A percentile compares a stretch with the other conserved stretches of the same genome.
Conservation (phyloP, 2,113 vertebrate genomes). For the Carassius gibelio region DNA sequence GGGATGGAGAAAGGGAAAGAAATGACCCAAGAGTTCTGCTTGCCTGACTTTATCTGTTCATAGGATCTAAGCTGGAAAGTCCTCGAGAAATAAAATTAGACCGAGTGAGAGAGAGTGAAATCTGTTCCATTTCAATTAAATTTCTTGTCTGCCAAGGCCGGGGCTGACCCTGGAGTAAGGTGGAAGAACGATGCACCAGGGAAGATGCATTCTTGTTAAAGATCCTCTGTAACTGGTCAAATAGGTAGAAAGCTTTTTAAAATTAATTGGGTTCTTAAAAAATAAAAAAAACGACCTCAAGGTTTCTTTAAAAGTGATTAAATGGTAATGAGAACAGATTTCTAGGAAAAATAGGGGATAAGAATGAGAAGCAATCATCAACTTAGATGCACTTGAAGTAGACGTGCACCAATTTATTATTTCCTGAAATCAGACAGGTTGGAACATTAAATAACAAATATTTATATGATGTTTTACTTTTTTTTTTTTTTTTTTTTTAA, state of each 20-base stretch:
- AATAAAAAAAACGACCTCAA: not conserved
- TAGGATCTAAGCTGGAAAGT: slow-evolving; percentile 36
- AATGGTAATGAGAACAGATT: slow-evolving; percentile 5
- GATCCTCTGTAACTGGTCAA: not conserved
- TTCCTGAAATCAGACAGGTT: not conserved
- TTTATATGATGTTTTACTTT: not conserved
- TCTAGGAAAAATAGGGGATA: not conserved
- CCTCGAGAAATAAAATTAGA: slow-evolving; percentile 52
- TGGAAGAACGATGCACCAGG: not conserved
- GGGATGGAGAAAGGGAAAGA: not conserved
- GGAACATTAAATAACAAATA: not conserved
- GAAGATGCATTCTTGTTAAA: not conserved
- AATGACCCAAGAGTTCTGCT: slow-evolving; percentile 9
- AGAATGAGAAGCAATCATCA: slow-evolving; percentile 6
- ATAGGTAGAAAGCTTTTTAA: not conserved
- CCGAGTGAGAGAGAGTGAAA: slow-evolving; percentile 37
- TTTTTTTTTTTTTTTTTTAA: no score
- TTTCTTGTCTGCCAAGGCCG: slow-evolving; percentile 49
- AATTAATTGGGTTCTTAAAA: not conserved
- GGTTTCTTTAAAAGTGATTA: slow-evolving; percentile 16
- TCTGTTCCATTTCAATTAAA: slow-evolving; percentile 52
- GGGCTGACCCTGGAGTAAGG: slow-evolving; percentile 3
- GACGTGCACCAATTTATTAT: not conserved
- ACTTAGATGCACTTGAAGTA: not conserved
- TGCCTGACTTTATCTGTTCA: not conserved